Conservation (phyloP, 2,797 vertebrate species). For the Lepidocolaptes lacrymiger region DNA sequence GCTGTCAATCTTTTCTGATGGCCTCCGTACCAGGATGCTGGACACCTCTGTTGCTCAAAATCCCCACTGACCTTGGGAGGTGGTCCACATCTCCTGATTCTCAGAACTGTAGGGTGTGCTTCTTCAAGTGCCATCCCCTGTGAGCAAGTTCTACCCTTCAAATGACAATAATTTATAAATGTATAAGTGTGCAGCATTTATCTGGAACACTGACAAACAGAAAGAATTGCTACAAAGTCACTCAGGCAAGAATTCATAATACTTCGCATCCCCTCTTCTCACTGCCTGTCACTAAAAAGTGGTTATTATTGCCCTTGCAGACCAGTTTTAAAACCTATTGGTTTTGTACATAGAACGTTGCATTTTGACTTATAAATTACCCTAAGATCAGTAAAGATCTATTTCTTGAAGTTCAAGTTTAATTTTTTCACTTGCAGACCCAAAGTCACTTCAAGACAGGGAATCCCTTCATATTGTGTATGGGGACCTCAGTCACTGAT, state of each 20-base stretch:
- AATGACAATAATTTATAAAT: neutral
- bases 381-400: neutral
- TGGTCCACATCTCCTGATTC: neutral
- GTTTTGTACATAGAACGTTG: neutral
- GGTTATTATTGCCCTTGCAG: neutral
- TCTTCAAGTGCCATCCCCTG: neutral
- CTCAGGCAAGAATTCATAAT: neutral
- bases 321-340: neutral
- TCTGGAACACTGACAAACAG: neutral
- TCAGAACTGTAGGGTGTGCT: neutral
- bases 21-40: neutral
- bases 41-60: neutral
- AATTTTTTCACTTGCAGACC: neutral
- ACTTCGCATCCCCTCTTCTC: neutral
- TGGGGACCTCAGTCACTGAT: neutral
- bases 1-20: neutral
- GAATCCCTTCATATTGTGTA: neutral
- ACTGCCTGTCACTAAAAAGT: neutral
- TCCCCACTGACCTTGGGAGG: neutral
- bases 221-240: neutral
- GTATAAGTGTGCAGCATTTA: neutral
- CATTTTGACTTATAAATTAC: neutral
- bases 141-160: neutral
- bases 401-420: neutral
- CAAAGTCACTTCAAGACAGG: neutral